Evolutionary conservation across 2,113 vertebrate species (phyloP).

Genomic region (Oxyura jamaicensis): DNA sequence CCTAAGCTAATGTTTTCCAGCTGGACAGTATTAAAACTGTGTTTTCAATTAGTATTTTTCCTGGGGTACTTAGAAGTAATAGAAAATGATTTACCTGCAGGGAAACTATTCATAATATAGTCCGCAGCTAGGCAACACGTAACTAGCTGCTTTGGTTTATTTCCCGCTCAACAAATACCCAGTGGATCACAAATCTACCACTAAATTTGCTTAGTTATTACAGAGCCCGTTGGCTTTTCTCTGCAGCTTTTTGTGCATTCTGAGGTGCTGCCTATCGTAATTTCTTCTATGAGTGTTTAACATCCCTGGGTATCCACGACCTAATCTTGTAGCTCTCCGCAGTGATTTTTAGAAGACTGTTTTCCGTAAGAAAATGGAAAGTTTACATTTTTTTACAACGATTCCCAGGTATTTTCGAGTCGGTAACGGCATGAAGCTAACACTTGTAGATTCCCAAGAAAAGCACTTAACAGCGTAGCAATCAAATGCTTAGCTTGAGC

Average conservation of each 20-base stretch:
- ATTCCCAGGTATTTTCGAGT: neutral
- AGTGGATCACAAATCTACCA: neutral
- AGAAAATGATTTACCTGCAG: constrained; percentile 58
- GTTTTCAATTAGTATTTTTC: constrained; percentile 68
- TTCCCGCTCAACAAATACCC: neutral
- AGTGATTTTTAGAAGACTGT: neutral
- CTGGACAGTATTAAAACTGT: constrained; percentile 44
- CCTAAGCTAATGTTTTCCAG: constrained; percentile 52
- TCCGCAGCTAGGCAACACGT: constrained; percentile 29
- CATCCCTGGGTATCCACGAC: neutral
- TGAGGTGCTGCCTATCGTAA: neutral
- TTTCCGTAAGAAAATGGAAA: neutral
- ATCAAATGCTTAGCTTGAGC: neutral
- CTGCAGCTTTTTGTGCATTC: neutral
- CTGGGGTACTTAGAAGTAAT: constrained; percentile 44
- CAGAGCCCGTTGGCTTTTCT: neutral
- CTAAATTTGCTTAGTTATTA: constrained; percentile 28
- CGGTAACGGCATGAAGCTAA: neutral
- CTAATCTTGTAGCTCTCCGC: neutral
- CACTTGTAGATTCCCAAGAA: neutral
- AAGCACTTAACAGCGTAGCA: neutral
- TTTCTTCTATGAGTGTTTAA: neutral
- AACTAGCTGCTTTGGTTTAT: constrained; percentile 34
- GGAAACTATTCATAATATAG: constrained; percentile 11
- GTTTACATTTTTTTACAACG: neutral